phyloP scores from a whole-genome alignment of 2,888 invertebrate genomes.

The Chloromyia formosa region DNA sequence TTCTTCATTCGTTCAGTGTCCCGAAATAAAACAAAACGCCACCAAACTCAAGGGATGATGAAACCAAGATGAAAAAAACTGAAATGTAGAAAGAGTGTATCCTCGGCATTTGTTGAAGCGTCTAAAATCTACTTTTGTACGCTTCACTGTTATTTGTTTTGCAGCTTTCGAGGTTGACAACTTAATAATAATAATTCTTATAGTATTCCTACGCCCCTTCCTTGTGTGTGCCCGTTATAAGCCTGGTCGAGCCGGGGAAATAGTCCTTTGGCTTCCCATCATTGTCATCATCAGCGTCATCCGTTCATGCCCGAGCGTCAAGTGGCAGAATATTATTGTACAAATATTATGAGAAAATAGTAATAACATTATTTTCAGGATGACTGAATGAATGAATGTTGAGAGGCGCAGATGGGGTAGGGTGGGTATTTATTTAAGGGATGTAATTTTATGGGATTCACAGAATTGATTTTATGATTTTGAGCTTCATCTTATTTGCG shows the following conservation, averaged over 20 bases:
- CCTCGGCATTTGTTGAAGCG: conserved; percentile 36
- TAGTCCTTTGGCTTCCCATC: too few species aligned
- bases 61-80: not conserved
- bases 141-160: conserved; percentile 44
- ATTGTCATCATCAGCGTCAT: not conserved
- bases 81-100: conserved; percentile 1
- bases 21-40: too few species aligned
- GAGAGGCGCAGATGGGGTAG: not conserved
- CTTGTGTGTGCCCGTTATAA: not conserved
- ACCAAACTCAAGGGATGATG: too few species aligned
- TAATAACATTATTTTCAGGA: conserved; percentile 32
- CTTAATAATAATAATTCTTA: conserved; percentile 48
- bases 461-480: conserved; percentile 1
- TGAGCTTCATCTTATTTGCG: too few species aligned
- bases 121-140: conserved; percentile 41
- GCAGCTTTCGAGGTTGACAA: conserved; percentile 45
- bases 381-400: conserved; percentile 6
- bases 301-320: conserved; percentile 3
- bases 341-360: conserved; percentile 37
- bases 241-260: too few species aligned
- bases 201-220: not conserved
- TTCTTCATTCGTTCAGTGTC: not conserved
- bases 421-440: not conserved
- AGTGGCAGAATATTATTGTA: conserved; percentile 31
- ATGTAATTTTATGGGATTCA: conserved; percentile 7